Evolutionary conservation across 2,888 invertebrate genomes (phyloP).

Genomic region (Thalpophila matura): DNA sequence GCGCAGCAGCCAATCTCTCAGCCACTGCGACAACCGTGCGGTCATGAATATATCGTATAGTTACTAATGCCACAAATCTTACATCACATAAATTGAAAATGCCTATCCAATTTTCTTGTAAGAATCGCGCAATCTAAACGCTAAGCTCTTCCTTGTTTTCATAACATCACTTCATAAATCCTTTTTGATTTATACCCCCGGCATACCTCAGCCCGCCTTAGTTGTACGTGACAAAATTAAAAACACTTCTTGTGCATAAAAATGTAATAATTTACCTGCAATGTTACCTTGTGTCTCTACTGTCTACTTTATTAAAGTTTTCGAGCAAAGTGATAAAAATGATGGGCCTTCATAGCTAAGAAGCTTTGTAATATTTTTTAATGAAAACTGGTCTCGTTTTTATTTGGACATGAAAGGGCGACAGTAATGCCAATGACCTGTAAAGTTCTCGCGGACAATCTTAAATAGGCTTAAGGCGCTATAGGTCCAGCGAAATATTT

Average conservation of each 20-base stretch:
- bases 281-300: slow-evolving; percentile 72
- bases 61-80: too few relatives aligned
- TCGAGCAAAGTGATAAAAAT: slow-evolving; percentile 87
- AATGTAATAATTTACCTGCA: slow-evolving; percentile 82
- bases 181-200: slow-evolving; percentile 51
- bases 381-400: slow-evolving; percentile 59
- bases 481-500: too few relatives aligned
- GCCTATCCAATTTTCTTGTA: slow-evolving; percentile 5
- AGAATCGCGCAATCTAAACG: slow-evolving; percentile 24
- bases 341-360: slow-evolving; percentile 75
- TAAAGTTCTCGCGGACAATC: slow-evolving; percentile 2
- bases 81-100: background rate
- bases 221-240: slow-evolving; percentile 76
- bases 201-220: slow-evolving; percentile 40
- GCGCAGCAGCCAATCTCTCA: too few relatives aligned
- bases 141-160: slow-evolving; percentile 41
- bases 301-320: slow-evolving; percentile 84
- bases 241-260: slow-evolving; percentile 80
- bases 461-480: slow-evolving; percentile 3
- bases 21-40: too few relatives aligned
- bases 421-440: slow-evolving; percentile 19
- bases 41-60: too few relatives aligned
- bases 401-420: slow-evolving; percentile 34
- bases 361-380: slow-evolving; percentile 75
- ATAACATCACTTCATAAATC: slow-evolving; percentile 60